phyloP scores from a whole-genome alignment of 2,888 invertebrate genomes.

The Helleia helle region DNA sequence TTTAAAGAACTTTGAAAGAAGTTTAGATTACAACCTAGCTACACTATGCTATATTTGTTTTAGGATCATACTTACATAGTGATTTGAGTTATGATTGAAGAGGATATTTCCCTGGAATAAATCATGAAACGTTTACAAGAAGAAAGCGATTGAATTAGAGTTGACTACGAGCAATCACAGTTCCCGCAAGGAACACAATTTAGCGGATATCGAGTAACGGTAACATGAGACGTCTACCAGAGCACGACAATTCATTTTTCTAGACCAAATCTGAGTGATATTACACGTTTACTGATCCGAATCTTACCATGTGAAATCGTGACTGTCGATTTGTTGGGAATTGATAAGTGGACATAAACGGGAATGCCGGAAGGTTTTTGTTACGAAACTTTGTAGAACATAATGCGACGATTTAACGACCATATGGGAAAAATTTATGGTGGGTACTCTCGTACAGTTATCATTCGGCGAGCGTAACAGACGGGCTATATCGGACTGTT shows the following conservation, averaged over 20 bases:
- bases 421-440: conserved; percentile 49
- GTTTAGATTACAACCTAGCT: too few relatives aligned
- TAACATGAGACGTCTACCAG: conserved; percentile 21
- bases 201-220: conserved; percentile 20
- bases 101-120: conserved; percentile 10
- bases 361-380: conserved; percentile 32
- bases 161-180: conserved; percentile 11
- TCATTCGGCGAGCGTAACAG: conserved; percentile 50
- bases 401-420: conserved; percentile 41
- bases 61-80: too few relatives aligned
- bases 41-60: too few relatives aligned
- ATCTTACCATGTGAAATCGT: conserved; percentile 44
- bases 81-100: neutral
- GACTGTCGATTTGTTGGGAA: conserved; percentile 48
- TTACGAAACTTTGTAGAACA: conserved; percentile 29
- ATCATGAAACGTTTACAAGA: conserved; percentile 3
- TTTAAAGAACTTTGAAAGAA: too few relatives aligned
- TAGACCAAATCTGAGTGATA: conserved; percentile 22
- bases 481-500: conserved; percentile 44
- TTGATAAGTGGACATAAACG: conserved; percentile 40
- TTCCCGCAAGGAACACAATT: conserved; percentile 12
- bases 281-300: conserved; percentile 29
- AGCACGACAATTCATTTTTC: conserved; percentile 24
- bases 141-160: conserved; percentile 6
- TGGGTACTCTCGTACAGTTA: conserved; percentile 42